Base-by-base conservation (phyloP, 2,888 invertebrate genomes). In the Bembecia ichneumoniformis region DNA sequence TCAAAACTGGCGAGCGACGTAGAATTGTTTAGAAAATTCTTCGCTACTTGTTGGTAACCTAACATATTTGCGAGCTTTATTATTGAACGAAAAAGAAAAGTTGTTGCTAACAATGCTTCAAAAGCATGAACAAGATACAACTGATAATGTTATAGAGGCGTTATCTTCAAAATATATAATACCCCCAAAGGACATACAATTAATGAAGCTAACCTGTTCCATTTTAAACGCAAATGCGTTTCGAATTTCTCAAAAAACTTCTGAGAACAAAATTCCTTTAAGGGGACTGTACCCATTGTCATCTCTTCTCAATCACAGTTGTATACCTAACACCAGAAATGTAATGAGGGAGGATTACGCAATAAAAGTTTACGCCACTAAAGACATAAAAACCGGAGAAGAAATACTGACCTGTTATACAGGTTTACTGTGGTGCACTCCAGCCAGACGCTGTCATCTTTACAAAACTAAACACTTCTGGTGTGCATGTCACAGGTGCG, bases 361-460 rank as follows among this genome's bases (percentile, higher is more conserved):
- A 11, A 90, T 93, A 88, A 73, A 86, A 16, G 82, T 91, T 7
- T 88, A 86, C 58, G 91, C 93, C 3, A 74, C 90, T 0, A 76
- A 75, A 50, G 78, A 87, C 49, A 92, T 93, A 48, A 70, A 76
- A 35, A 69, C 74, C 47, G 91, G 89, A 15, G 81, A 89, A 44
- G 92, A 93, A 70, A 87, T 93, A 16, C 87, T 90, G 10, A 90
- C 90, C 59, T 89, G 90, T 45, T 93, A 93, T 61, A 89, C 91
- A 0, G 89, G 90, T 54, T 63, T 91, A n/a, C 68, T 92, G 45
- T 92, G 92, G 92, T 89, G 91, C 49, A 93, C 92, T 1, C 77
- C 87, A 2, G 83, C 89, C 3, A 81, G 93, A 59, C 78, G 91
- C 9, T 87, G 82, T 49, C 91, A 91, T 57, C 77, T 93, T 15